phyloP scores from a whole-genome alignment of 2,113 vertebrate species.

The Scomber scombrus region DNA sequence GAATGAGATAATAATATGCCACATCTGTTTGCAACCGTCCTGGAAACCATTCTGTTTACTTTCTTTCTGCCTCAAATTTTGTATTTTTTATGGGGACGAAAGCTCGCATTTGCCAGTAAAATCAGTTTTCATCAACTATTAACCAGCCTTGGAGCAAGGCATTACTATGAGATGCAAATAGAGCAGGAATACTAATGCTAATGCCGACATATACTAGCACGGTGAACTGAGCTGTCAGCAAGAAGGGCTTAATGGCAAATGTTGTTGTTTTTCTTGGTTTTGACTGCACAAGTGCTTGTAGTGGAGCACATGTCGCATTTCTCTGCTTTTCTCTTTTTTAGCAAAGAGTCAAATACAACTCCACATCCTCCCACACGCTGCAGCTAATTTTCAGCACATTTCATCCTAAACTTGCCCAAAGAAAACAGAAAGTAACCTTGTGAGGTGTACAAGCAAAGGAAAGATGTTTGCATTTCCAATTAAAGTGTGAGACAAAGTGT shows the following conservation, averaged over 20 bases:
- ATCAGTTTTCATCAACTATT: constrained; percentile 66
- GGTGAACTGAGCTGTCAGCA: constrained; percentile 30
- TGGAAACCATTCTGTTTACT: constrained; percentile 53
- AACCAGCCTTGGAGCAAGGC: constrained; percentile 65
- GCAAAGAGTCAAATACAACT: not conserved
- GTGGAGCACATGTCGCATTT: constrained; percentile 7
- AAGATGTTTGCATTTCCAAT: constrained; percentile 52
- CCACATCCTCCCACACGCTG: not conserved
- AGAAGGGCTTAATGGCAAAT: constrained; percentile 10
- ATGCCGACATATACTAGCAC: constrained; percentile 31
- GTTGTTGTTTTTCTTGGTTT: not conserved
- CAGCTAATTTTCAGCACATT: constrained; percentile 35
- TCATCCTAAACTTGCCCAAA: not conserved
- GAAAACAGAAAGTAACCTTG: constrained; percentile 49
- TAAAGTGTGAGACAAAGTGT: constrained; percentile 22
- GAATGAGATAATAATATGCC: constrained; percentile 53
- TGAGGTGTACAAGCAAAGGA: constrained; percentile 26
- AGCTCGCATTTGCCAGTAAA: constrained; percentile 50
- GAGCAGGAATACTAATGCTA: constrained; percentile 27
- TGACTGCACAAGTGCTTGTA: constrained; percentile 5
- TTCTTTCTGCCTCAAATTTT: constrained; percentile 28
- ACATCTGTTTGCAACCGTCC: constrained; percentile 30
- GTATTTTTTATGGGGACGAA: constrained; percentile 44
- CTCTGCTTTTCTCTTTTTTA: not conserved
- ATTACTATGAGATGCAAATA: constrained; percentile 69